phyloP scores from a whole-genome alignment of 2,888 invertebrate genomes.

The Lithosia quadra region DNA sequence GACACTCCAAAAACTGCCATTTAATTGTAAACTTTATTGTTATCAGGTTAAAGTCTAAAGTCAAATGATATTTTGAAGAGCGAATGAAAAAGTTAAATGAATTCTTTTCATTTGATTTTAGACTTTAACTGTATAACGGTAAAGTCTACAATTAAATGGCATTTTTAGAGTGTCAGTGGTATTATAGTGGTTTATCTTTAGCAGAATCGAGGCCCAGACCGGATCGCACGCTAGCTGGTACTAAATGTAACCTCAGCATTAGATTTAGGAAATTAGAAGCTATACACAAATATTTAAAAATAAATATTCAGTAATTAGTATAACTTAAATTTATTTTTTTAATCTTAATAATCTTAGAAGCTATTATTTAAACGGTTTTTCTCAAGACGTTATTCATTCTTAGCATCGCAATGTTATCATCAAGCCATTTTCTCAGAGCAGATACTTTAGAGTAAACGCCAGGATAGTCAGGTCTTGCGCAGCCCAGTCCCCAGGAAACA shows the following conservation, averaged over 20 bases:
- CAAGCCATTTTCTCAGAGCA: conserved; percentile 75
- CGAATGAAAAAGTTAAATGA: no score
- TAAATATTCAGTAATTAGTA: not conserved
- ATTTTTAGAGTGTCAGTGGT: no score
- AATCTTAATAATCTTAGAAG: not conserved
- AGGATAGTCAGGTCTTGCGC: conserved; percentile 79
- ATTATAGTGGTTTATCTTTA: no score
- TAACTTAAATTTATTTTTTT: not conserved
- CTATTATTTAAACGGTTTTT: conserved; percentile 16
- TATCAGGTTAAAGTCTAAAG: no score
- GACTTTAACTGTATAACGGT: no score
- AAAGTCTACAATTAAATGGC: no score
- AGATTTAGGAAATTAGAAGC: not conserved
- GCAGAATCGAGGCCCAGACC: no score
- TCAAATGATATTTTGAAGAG: no score
- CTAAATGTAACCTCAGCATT: not conserved
- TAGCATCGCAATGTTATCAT: conserved; percentile 62
- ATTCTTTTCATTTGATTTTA: no score
- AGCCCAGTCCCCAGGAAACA: conserved; percentile 81
- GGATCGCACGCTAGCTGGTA: no score
- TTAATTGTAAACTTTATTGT: no score
- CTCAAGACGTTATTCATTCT: conserved; percentile 62
- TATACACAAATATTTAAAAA: conserved; percentile 2
- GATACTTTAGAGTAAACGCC: conserved; percentile 82
- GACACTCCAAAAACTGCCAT: no score